Base-by-base conservation (phyloP, 1,140 invertebrate species). In the Lethocerus indicus region DNA sequence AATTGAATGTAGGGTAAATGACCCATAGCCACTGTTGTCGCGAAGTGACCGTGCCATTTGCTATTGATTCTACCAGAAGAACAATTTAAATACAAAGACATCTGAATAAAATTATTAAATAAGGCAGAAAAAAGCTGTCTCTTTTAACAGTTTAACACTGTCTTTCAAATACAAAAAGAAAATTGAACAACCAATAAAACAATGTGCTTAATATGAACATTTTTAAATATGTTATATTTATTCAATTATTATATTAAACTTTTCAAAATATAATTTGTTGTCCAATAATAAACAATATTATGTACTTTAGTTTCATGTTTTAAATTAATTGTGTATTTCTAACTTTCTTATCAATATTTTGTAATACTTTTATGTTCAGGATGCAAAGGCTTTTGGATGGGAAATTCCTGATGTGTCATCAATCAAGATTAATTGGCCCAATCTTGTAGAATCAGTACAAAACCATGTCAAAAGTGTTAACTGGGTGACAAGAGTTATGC, bases 381-480 rank as follows among this genome's bases (percentile, higher is more conserved):
- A 89, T 70, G 76, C 87, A 0, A 67, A 71, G 40, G 68, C 74
- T 41, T 90, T 84, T 64, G 87, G 87, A 28, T 91, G 87, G 87
- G 65, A 85, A 63, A 65, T 88, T 43, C 73, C 77, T n/a, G 67
- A 78, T 23, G 43, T 66, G 2, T 67, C 76, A 32, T 62, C 70
- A 3, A 69, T 86, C 37, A 74, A 74, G 50, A 77, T 81, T 27
- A 70, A 83, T 66, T 90, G 87, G 87, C 61, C 63, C 28, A 65
- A 69, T 27, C 67, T 91, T 40, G 76, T 67, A 23, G 71, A 77
- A 55, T 71, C 77, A 36, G 81, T 91, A 2, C 85, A 90, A 63
- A 82, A 83, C 67, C 82, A 92, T 66, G 74, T 93, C 18, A 89
- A 88, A 64, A 89, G 85, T 23, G 80, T 90, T 1, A 93, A 92